A percentile compares a stretch with the other conserved stretches of the same genome.
Conservation (phyloP, 2,797 vertebrate genomes). For the Geotrypetes seraphini region DNA sequence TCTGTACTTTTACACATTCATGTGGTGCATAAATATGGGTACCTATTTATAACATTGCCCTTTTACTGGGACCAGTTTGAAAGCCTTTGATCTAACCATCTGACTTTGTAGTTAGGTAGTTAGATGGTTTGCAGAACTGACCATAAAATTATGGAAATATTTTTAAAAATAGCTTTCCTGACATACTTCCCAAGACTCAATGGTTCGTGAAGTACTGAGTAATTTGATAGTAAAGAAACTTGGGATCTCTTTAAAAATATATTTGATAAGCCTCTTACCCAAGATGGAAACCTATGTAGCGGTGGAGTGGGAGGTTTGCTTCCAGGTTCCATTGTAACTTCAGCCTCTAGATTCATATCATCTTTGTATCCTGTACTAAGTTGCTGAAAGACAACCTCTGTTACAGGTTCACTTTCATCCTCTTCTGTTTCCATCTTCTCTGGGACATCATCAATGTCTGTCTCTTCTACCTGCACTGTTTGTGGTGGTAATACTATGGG, state of each 20-base stretch:
- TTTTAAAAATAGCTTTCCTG: too few species aligned
- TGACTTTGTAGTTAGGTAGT: too few species aligned
- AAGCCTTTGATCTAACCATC: too few species aligned
- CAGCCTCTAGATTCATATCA: slow-evolving; percentile 29
- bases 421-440: slow-evolving; percentile 69
- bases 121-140: too few species aligned
- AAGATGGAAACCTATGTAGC: slow-evolving; percentile 83
- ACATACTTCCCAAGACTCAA: too few species aligned
- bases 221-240: too few species aligned
- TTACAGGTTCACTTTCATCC: slow-evolving; percentile 31
- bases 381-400: slow-evolving; percentile 36
- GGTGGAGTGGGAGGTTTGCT: slow-evolving; percentile 86
- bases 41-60: too few species aligned
- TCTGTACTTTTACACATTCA: too few species aligned
- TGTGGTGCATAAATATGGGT: too few species aligned
- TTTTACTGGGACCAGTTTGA: too few species aligned
- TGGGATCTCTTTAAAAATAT: not conserved
- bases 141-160: too few species aligned
- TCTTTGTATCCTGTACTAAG: slow-evolving; percentile 26
- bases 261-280: slow-evolving; percentile 58
- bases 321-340: slow-evolving; percentile 28
- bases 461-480: slow-evolving; percentile 24
- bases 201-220: too few species aligned
- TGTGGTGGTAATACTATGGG: slow-evolving; percentile 33
- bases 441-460: slow-evolving; percentile 35